These are phyloP conservation scores for Eidolon helvum DNA, from an alignment of 2,113 vertebrate species.

Conservation along the genomic window DNA sequence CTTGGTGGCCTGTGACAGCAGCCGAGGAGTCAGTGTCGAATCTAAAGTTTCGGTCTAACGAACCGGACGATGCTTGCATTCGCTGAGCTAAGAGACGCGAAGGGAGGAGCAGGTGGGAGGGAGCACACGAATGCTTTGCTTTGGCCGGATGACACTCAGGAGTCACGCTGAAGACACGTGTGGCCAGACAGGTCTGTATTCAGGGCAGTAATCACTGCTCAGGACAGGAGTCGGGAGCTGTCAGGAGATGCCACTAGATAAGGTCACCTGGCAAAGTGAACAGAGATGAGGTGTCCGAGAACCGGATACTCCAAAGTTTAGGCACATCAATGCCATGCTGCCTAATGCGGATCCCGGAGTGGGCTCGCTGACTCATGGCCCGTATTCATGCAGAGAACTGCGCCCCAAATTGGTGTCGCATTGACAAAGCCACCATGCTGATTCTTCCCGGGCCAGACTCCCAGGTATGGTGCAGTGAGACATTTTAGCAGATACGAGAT, in stretches of 20 bases:
- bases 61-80: background rate
- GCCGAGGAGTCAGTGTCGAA: too few species aligned
- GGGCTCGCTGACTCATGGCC: accelerated
- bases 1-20: background rate
- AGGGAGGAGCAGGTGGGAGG: too few species aligned
- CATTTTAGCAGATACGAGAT: background rate
- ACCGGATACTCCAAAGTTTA: background rate
- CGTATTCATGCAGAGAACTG: accelerated
- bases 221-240: accelerated
- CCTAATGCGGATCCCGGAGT: too few species aligned
- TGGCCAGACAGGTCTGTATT: accelerated
- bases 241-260: too few species aligned
- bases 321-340: accelerated
- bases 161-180: background rate
- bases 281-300: background rate
- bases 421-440: background rate
- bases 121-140: background rate
- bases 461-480: background rate
- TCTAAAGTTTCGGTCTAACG: background rate
- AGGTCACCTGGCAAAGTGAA: background rate
- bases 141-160: background rate
- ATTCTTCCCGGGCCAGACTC: background rate
- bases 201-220: too few species aligned
- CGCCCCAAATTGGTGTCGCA: background rate
- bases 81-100: background rate